phyloP scores from a whole-genome alignment of 2,888 invertebrate species.

The Cephus pygmeus region DNA sequence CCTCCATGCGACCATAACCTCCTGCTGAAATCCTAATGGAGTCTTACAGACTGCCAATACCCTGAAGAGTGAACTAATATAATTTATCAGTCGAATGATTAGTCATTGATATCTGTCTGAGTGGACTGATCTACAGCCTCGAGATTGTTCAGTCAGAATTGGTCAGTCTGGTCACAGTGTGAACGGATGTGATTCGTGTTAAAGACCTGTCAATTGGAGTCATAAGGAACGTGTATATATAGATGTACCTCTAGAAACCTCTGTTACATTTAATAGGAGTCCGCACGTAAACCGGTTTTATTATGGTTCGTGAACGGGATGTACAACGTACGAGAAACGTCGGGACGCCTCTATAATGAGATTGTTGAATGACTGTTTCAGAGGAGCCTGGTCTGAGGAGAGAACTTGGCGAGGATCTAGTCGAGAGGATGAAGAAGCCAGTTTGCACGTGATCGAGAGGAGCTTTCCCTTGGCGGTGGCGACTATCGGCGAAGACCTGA shows the following conservation, averaged over 20 bases:
- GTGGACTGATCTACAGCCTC: neutral
- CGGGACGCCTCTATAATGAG: neutral
- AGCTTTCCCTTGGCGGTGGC: neutral
- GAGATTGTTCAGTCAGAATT: neutral
- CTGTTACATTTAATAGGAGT: neutral
- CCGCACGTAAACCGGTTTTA: neutral
- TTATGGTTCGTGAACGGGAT: neutral
- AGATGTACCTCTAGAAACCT: neutral
- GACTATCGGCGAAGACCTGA: neutral
- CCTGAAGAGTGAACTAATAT: neutral
- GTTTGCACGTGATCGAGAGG: neutral
- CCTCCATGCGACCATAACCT: neutral
- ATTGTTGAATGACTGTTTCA: neutral
- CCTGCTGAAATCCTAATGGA: neutral
- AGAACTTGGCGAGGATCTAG: neutral
- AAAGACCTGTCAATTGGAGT: neutral
- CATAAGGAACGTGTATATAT: neutral
- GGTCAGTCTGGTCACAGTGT: neutral
- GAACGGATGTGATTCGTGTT: neutral
- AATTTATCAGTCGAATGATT: neutral
- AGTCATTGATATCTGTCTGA: neutral
- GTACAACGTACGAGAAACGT: neutral
- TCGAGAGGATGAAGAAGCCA: neutral
- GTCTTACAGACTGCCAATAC: neutral
- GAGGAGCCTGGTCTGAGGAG: neutral